Evolutionary conservation across 2,113 vertebrate species (phyloP), one percentile per base, ranked within the genome.

Genomic region (Notarius lentiginosus): DNA sequence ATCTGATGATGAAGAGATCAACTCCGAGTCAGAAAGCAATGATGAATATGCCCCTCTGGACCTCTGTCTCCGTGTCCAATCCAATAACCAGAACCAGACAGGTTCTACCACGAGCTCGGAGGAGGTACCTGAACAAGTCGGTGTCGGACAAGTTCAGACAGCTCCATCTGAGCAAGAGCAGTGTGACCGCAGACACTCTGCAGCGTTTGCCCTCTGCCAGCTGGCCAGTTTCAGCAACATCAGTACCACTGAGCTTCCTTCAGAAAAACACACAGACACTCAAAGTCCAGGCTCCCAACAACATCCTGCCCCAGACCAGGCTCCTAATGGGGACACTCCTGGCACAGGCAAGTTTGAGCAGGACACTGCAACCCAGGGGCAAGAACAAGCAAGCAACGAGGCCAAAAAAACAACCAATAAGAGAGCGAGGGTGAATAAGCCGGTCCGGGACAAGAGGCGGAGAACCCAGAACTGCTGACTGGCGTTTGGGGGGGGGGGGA

Each of bases 151-250:
- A 90, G 68, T 72, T n/a, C 0, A 4, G 90, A 85, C 63, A 70
- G 83, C 27, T 60, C 70, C 77, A 4, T 88, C 89, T 1, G 92
- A 93, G 0, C 94, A 95, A 34, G 97, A 98, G 84, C 93, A 93
- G 34, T 94, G 94, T 6, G 97, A 98, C 0, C 96, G 97, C 92
- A 97, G 98, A 91, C 97, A 97, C 92, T 97, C 96, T 0, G 98
- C 98, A 0, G 98, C 98, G 0, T 96, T 99, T 58, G 97, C 98
- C 0, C 97, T 99, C 83, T 99, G 98, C 90, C 98, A 99, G 89
- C 94, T 99, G 27, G 97, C 98, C 0, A 93, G 91, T 0, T 97
- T 96, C 82, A 96, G 96, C 88, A 41, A 82, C 68, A 61, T 82
- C 77, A 63, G 15, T 55, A 72, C 72, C 11, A 14, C 18, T 20